Conservation (phyloP, 2,797 vertebrate species). For the Setipinna tenuifilis region DNA sequence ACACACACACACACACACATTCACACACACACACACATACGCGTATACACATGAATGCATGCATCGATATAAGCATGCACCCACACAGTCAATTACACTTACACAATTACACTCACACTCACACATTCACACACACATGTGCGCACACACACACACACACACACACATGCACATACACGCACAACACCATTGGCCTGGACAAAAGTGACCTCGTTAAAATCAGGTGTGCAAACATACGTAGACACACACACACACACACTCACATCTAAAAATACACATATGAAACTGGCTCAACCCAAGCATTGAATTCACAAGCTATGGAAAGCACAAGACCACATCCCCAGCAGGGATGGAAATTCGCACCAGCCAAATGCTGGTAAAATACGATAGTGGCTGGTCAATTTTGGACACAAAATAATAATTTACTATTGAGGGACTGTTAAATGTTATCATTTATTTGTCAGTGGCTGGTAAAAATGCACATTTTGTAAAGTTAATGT, state of each 20-base stretch:
- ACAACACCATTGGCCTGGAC: too few relatives aligned
- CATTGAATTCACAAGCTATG: constrained; percentile 34
- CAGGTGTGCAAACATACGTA: not conserved
- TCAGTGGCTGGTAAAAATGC: too few relatives aligned
- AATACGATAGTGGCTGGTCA: too few relatives aligned
- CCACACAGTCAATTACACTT: not conserved
- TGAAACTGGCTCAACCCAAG: constrained; percentile 8
- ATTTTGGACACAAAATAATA: too few relatives aligned
- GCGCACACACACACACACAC: not conserved
- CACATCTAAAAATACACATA: not conserved
- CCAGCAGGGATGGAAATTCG: too few relatives aligned
- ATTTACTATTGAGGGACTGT: too few relatives aligned
- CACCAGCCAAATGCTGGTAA: too few relatives aligned
- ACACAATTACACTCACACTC: too few relatives aligned
- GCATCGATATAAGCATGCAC: not conserved
- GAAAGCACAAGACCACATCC: constrained; percentile 37
- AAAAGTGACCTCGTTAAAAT: not conserved
- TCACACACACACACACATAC: not conserved
- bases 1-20: not conserved
- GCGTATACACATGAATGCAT: not conserved
- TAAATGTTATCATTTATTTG: too few relatives aligned
- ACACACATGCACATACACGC: not conserved
- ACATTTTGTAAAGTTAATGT: too few relatives aligned
- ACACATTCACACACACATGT: not conserved
- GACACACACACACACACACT: not conserved